Percentiles rank a stretch among this genome's conserved stretches.
phyloP scores from a whole-genome alignment of 2,113 vertebrate species.

The Halichoerus grypus region DNA sequence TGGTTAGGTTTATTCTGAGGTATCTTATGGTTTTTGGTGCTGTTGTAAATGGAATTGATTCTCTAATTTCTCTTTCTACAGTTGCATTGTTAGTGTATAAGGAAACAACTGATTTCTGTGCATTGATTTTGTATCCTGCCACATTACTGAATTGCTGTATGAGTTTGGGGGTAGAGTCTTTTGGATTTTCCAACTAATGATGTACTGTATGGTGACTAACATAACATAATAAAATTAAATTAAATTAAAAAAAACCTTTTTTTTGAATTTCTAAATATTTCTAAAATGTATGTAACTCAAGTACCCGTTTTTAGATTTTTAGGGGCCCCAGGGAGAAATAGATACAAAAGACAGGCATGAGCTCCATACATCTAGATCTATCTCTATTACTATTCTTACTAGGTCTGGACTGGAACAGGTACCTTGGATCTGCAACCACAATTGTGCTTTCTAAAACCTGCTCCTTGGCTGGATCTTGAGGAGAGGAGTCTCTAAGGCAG shows the following conservation, averaged over 20 bases:
- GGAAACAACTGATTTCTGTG: no score
- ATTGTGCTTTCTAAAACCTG: background rate
- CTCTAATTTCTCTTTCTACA: no score
- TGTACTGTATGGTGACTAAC: no score
- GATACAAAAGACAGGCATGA: background rate
- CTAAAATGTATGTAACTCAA: background rate
- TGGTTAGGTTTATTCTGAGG: no score
- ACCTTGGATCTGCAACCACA: background rate
- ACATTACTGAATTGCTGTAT: no score
- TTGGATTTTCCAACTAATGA: no score
- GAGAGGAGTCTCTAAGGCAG: background rate
- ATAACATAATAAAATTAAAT: no score
- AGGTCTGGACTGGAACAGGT: background rate
- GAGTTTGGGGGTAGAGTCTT: no score
- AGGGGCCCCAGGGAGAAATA: background rate
- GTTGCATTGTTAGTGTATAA: no score
- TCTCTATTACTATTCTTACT: background rate
- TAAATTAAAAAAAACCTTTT: background rate
- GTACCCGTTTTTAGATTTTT: background rate
- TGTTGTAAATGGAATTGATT: no score
- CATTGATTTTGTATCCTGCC: no score
- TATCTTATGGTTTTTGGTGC: no score
- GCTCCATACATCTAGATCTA: background rate
- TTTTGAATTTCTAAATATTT: background rate
- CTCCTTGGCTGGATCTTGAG: background rate